Evolutionary conservation across 2,888 invertebrate species (phyloP).

Genomic region (Julus scanicus): DNA sequence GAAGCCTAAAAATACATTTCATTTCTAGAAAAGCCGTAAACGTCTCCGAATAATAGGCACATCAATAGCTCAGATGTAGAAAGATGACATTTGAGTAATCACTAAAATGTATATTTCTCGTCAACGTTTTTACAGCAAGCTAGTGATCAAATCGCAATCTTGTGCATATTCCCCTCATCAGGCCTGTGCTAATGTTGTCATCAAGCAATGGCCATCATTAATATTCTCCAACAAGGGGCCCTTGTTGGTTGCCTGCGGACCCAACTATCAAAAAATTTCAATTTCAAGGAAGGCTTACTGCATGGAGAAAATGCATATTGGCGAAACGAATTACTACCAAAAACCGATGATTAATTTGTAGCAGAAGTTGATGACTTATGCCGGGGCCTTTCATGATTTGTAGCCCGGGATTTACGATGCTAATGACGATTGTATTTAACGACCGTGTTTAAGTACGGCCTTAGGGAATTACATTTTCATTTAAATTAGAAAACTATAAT

Average conservation of each 20-base stretch:
- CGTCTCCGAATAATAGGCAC: not conserved
- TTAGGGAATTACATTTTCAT: not conserved
- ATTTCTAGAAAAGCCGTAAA: not conserved
- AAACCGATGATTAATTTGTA: not conserved
- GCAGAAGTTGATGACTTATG: not conserved
- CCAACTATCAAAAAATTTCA: not conserved
- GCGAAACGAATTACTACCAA: not conserved
- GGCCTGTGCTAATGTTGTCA: not conserved
- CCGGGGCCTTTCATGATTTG: not conserved
- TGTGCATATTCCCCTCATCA: not conserved
- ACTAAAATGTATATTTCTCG: not conserved
- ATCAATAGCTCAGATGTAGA: not conserved
- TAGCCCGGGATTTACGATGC: not conserved
- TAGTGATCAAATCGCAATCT: not conserved
- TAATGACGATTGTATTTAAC: conserved; percentile 1
- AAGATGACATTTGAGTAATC: not conserved
- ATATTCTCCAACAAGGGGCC: not conserved
- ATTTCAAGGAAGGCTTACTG: not conserved
- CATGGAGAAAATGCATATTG: not conserved
- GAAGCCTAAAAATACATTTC: not conserved
- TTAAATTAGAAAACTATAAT: not conserved
- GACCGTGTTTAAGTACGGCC: not conserved
- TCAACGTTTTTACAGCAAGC: not conserved
- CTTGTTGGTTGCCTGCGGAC: not conserved
- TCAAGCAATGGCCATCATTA: not conserved